A percentile compares a stretch with the other conserved stretches of the same genome.
Conservation (phyloP, 2,888 invertebrate species). For the Argyresthia goedartella region DNA sequence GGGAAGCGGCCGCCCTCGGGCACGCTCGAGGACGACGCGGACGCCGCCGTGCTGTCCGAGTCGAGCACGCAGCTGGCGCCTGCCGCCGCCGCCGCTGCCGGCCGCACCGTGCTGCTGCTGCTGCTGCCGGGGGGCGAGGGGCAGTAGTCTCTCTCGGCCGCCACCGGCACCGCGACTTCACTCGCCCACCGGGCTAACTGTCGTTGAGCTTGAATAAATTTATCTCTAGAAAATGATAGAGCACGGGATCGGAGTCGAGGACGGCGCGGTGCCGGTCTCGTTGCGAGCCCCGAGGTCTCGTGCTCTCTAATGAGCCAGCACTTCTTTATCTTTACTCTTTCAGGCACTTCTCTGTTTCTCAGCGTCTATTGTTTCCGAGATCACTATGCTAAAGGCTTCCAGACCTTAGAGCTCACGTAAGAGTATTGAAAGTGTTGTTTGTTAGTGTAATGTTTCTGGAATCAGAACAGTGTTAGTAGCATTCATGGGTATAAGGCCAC, state of each 20-base stretch:
- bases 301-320: neutral
- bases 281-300: conserved; percentile 4
- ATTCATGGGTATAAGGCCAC: neutral
- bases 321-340: neutral
- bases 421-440: conserved; percentile 12
- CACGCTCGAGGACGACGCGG: conserved; percentile 42
- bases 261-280: conserved; percentile 18
- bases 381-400: neutral
- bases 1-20: conserved; percentile 75
- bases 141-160: conserved; percentile 56
- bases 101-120: conserved; percentile 34
- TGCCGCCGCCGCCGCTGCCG: conserved; percentile 37
- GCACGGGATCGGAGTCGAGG: conserved; percentile 75
- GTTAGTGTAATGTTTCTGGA: conserved; percentile 14
- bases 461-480: conserved; percentile 9
- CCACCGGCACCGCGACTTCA: conserved; percentile 82
- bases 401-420: conserved; percentile 21
- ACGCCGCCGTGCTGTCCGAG: conserved; percentile 33
- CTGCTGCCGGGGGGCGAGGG: conserved; percentile 53
- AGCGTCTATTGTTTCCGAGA: neutral
- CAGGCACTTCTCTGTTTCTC: neutral
- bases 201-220: conserved; percentile 98
- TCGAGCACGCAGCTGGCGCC: conserved; percentile 38
- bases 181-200: conserved; percentile 96
- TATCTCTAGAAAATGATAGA: conserved; percentile 95